Percentiles rank a stretch among this genome's conserved stretches.
Conservation (phyloP, 2,113 vertebrate species). For the Emydocephalus ijimae region DNA sequence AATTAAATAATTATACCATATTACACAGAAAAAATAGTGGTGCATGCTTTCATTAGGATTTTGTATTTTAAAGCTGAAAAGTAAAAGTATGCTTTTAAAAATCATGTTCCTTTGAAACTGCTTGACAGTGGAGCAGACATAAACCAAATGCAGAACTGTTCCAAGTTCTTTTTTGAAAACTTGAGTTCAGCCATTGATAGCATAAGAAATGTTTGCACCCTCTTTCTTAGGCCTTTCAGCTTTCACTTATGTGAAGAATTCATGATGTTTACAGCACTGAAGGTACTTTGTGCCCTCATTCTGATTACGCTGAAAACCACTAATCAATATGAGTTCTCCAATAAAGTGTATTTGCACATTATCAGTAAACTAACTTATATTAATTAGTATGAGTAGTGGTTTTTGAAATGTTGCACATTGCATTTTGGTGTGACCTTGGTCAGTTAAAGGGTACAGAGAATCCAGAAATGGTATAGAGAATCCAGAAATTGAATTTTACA, state of each 20-base stretch:
- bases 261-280: constrained; percentile 81
- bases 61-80: constrained; percentile 66
- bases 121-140: constrained; percentile 58
- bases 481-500: constrained; percentile 73
- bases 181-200: constrained; percentile 62
- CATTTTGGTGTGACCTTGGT: constrained; percentile 65
- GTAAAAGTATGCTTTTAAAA: constrained; percentile 63
- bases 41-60: constrained; percentile 74
- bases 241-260: constrained; percentile 71
- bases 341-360: constrained; percentile 76
- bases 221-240: constrained; percentile 59
- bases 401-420: constrained; percentile 76
- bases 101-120: constrained; percentile 57
- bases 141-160: constrained; percentile 65
- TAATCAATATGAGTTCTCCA: constrained; percentile 65
- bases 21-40: constrained; percentile 62
- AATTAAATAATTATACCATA: constrained; percentile 66
- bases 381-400: constrained; percentile 60
- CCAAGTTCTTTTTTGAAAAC: constrained; percentile 59
- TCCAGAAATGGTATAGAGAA: constrained; percentile 77
- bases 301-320: constrained; percentile 66
- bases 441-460: constrained; percentile 69
- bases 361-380: constrained; percentile 71
- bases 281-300: constrained; percentile 74
- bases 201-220: constrained; percentile 61